Evolutionary conservation across 1,140 invertebrate genomes (phyloP), one percentile per base, ranked within the genome.

Genomic region (Agrypnia vestita): DNA sequence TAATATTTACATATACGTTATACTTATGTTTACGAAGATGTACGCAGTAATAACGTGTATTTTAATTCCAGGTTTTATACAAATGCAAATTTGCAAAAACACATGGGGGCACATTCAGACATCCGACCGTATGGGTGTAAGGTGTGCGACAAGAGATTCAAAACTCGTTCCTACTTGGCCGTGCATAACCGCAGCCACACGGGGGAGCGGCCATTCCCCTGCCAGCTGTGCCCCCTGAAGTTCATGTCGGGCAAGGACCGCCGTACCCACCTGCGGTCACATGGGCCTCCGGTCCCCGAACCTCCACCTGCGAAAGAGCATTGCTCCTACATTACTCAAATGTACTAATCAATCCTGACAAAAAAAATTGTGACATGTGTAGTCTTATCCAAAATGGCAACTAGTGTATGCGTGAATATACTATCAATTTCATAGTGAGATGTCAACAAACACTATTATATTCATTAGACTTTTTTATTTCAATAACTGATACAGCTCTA

Each of bases 51-150:
- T 35, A 35, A 35, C 13, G 56, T 0, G 4, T 67, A 71, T 25
- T 49, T 71, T 71, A n/a, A 11, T 71, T 73, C 44, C 55, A 83
- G 82, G 67, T 83, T 83, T 76, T 83, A 83, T 46, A 83, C 82
- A 11, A 83, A 83, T 71, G 82, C 79, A 12, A 80, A 79, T 79
- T 72, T 83, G 47, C 82, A 80, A 78, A 83, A 83, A 71, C 82
- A 83, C 43, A 80, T 80, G 79, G 82, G 82, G 0, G 64, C 75
- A 69, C 82, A 83, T 73, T 83, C 82, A 0, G 82, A 83, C 51
- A 71, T 53, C 15, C 51, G 82, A 15, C 82, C 82, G 1, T 72
- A 80, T 25, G 79, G 76, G 1, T 83, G 82, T 46, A 80, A 80
- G 76, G 61, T 76, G 15, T 83, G 82, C 19, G 82, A 83, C 35